phyloP scores from a whole-genome alignment of 53 echinoderm and acorn worm species.

The Echinometra lucunter region DNA sequence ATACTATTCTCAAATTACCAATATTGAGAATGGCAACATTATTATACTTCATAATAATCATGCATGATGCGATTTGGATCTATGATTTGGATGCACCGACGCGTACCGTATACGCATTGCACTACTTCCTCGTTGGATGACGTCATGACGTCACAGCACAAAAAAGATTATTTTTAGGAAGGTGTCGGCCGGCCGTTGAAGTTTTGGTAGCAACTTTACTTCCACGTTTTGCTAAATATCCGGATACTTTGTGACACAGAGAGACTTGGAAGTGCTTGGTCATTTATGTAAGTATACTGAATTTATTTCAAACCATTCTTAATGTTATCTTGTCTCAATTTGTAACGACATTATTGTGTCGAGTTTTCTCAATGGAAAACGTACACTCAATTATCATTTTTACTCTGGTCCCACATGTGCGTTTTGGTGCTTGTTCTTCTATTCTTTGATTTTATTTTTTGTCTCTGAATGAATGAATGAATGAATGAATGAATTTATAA shows the following conservation, averaged over 20 bases:
- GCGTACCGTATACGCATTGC: no score
- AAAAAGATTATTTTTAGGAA: background rate
- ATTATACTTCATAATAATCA: no score
- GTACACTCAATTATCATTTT: background rate
- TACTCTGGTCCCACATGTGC: background rate
- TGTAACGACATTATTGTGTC: background rate
- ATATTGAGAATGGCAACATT: no score
- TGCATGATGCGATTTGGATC: no score
- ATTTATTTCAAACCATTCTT: no score
- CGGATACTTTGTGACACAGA: background rate
- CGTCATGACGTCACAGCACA: background rate
- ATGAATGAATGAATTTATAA: no score
- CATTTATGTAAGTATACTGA: background rate
- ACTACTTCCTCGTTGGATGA: constrained; percentile 28
- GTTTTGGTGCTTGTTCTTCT: background rate
- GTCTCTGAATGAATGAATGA: no score
- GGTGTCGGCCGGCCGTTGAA: constrained; percentile 19
- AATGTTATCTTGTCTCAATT: background rate
- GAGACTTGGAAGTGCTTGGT: background rate
- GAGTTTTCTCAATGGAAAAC: background rate
- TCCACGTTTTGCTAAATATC: background rate
- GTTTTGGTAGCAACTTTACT: background rate
- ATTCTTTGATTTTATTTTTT: no score
- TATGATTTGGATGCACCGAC: no score
- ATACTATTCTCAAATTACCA: no score